Evolutionary conservation across 37 sponge, comb jelly and placozoan species (phyloP), one percentile per base, ranked within the genome.

Genomic region (Ephydatia muelleri): DNA sequence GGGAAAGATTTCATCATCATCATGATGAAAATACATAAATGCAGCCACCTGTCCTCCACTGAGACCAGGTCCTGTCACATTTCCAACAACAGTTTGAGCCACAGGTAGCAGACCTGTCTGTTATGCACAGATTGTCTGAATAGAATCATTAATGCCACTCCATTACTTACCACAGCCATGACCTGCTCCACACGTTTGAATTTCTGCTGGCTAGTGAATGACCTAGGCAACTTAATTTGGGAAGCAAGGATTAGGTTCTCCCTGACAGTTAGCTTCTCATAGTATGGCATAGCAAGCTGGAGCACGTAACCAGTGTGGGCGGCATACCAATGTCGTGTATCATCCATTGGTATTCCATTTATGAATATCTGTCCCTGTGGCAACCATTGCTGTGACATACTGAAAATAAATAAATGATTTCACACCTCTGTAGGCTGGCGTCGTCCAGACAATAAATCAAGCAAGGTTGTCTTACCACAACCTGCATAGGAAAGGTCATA

Each of bases 41-140:
- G 57, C 57, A 1, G 12, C 16, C 16, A 57, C 57, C 76, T 96
- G 97, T 65, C 98, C 98, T n/a, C 98, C 98, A 82, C 98, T 98
- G 0, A 98, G 88, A 3, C 88, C 88, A 49, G 87, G 82, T n/a
- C 96, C 96, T n/a, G 89, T 83, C 5, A 66, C 65, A 21, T 89
- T 91, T 32, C 98, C 98, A 72, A 98, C 94, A 25, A 65, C 35
- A 1, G 90, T 92, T 65, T 98, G 89, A 48, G 92, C 93, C 38
- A 98, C 73, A n/a, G 72, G 72, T 2, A 31, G 64, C 67, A 98
- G 83, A 16, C 92, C 94, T 70, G 92, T 92, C 96, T 97, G 65
- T 75, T 66, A n/a, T 6, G 30, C 35, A 75, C 26, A 69, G 68
- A 13, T 16, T 71, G 72, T 11, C 14, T 1, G 12, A 71, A 31